phyloP scores from a whole-genome alignment of 2,888 invertebrate species.

The Perizoma flavofasciatum region DNA sequence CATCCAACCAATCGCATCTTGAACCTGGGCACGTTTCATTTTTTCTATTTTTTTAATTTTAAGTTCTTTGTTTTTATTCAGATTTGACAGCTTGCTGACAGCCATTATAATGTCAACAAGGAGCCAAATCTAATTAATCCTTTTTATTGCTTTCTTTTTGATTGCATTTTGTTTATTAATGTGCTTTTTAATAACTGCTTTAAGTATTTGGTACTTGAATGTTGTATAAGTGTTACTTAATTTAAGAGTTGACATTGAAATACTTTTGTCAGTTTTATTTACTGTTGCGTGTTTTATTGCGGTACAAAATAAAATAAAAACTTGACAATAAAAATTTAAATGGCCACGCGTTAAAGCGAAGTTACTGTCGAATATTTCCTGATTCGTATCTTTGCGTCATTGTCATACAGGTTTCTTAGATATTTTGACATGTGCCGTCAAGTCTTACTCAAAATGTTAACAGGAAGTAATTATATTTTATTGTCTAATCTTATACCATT shows the following conservation, averaged over 20 bases:
- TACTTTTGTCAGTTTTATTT: slow-evolving; percentile 38
- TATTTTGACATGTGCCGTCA: slow-evolving; percentile 37
- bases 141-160: slow-evolving; percentile 32
- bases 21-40: slow-evolving; percentile 95
- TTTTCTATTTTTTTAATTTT: slow-evolving; percentile 78
- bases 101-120: slow-evolving; percentile 37
- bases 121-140: slow-evolving; percentile 28
- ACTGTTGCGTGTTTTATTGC: slow-evolving; percentile 32
- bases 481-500: slow-evolving; percentile 12
- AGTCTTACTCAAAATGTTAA: slow-evolving; percentile 35
- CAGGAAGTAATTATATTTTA: slow-evolving; percentile 43
- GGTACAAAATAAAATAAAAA: slow-evolving; percentile 50
- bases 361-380: slow-evolving; percentile 57
- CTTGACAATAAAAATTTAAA: slow-evolving; percentile 61
- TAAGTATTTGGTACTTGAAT: slow-evolving; percentile 38
- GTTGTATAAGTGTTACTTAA: slow-evolving; percentile 41
- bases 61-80: slow-evolving; percentile 47
- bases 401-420: slow-evolving; percentile 61
- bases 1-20: slow-evolving; percentile 90
- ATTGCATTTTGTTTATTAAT: slow-evolving; percentile 36
- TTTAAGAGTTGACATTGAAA: slow-evolving; percentile 42
- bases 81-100: slow-evolving; percentile 46
- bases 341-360: slow-evolving; percentile 55
- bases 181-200: slow-evolving; percentile 60
- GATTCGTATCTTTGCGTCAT: slow-evolving; percentile 65